Evolutionary conservation across 1,140 invertebrate genomes (phyloP), one percentile per base, ranked within the genome.

Genomic region (Chrysopa pallens): DNA sequence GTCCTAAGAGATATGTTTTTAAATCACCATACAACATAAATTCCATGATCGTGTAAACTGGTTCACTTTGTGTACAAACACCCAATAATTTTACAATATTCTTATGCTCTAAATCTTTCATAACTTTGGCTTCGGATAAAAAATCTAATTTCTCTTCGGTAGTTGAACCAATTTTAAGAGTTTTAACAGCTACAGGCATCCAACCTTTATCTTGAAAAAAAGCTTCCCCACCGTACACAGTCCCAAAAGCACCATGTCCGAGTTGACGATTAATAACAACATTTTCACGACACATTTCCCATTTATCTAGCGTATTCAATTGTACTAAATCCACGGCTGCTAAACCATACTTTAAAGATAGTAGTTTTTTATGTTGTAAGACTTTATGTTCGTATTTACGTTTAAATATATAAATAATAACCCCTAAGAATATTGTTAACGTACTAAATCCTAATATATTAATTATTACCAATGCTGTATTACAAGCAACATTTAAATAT

Each of bases 21-120:
- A 94, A 58, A 57, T 93, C 88, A 14, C 90, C 90, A 49, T 90
- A 90, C 36, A 92, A 68, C 82, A 92, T 90, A 48, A 90, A 91
- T 58, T 94, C 89, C 78, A 94, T 91, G 1, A 94, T 76, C 6
- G 87, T 88, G 53, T 85, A 84, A 11, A 90, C 76, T 0, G 89
- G 87, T 48, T 90, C 83, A 36, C 72, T 76, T 54, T 80, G 78
- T 1, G 84, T 85, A 50, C 84, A 88, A 23, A 94, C 85, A 1
- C 79, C 88, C 1, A 94, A 60, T 4, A 96, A 64, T 48, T 80
- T 78, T 0, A 95, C 77, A 28, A 96, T 83, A 57, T 96, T 94
- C 47, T 79, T 78, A 56, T 95, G 89, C 39, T 88, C 78, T 57
- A 94, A 88, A 38, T 80, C 68, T 53, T 92, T 92, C 84, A 95